Evolutionary conservation across 2,888 invertebrate species (phyloP), one percentile per base, ranked within the genome.

Genomic region (Drosophila limbata): DNA sequence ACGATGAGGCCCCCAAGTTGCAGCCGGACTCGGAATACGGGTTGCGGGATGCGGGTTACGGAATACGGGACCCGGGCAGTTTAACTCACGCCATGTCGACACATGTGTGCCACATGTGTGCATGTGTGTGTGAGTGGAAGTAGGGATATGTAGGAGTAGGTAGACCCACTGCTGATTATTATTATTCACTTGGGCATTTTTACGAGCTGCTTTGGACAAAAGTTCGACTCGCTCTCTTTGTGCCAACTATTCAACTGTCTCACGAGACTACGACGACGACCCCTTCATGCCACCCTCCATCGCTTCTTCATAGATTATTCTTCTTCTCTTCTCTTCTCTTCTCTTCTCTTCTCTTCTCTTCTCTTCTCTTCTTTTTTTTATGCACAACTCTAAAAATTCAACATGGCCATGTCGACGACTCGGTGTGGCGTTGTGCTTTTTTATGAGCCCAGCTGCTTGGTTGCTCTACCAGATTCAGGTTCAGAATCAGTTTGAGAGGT

Each of bases 181-280:
- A 89, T 90, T 90, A 90, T 84, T 89, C 90, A 89, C 89, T 90
- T 90, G 90, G 89, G 90, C 89, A 90, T 89, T 88, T 89, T 90
- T 89, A 89, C 90, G 86, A 88, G 86, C 82, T 84, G 78, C 79
- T 82, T 86, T 83, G 77, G 81, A 83, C 81, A 77, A 86, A 84
- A 88, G 83, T 85, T 86, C 80, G 78, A 55, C 73, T 66, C 69
- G 73, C 48, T 70, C 53, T 64, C 76, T 67, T 71, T 73, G 56
- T 83, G 73, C 69, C 71, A 71, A 79, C 81, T 74, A 84, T 72
- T 78, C 73, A 65, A 66, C 71, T 70, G 75, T 75, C 73, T 73
- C 69, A 66, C 69, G 73, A 83, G 73, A 77, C 70, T 28, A 19
- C 50, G 60, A 63, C 55, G 40, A 57, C 55, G 62, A 57, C 48